Evolutionary conservation across 2,888 invertebrate genomes (phyloP).

Genomic region (Spodoptera picta): DNA sequence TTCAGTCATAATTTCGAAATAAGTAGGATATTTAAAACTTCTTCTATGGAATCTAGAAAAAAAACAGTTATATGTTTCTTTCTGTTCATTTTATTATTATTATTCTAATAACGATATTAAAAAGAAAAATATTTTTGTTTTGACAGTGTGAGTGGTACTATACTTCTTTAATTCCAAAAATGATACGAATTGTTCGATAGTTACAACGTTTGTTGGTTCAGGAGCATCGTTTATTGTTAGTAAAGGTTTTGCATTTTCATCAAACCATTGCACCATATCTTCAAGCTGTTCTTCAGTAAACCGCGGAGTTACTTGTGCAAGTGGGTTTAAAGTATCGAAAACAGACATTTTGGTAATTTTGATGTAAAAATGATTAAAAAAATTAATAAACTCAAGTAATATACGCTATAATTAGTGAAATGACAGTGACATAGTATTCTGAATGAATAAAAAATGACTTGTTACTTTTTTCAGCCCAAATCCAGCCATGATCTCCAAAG

Average conservation of each 20-base stretch:
- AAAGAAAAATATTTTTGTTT: too few species aligned
- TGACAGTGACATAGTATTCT: constrained; percentile 7
- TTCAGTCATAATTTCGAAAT: constrained; percentile 77
- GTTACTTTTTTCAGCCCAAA: too few species aligned
- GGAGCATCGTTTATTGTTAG: constrained; percentile 66
- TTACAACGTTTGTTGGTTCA: constrained; percentile 72
- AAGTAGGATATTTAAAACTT: constrained; percentile 76
- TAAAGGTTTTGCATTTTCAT: constrained; percentile 69
- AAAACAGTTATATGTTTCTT: constrained; percentile 1
- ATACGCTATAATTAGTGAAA: constrained; percentile 3
- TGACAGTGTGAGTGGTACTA: constrained; percentile 37
- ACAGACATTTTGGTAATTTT: constrained; percentile 60
- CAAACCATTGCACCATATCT: constrained; percentile 75
- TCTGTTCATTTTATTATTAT: neutral
- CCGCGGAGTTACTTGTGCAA: constrained; percentile 64
- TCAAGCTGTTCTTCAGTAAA: constrained; percentile 75
- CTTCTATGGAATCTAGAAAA: constrained; percentile 76
- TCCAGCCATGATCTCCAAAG: too few species aligned
- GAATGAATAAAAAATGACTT: too few species aligned
- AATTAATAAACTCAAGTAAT: constrained; percentile 1
- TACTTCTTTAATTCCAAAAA: constrained; percentile 80
- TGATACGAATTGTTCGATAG: constrained; percentile 70
- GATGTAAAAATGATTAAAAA: neutral
- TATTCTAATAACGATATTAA: too few species aligned
- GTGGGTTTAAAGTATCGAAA: constrained; percentile 71